Conservation (phyloP, 2,113 vertebrate species). For the Sebastes schlegelii region DNA sequence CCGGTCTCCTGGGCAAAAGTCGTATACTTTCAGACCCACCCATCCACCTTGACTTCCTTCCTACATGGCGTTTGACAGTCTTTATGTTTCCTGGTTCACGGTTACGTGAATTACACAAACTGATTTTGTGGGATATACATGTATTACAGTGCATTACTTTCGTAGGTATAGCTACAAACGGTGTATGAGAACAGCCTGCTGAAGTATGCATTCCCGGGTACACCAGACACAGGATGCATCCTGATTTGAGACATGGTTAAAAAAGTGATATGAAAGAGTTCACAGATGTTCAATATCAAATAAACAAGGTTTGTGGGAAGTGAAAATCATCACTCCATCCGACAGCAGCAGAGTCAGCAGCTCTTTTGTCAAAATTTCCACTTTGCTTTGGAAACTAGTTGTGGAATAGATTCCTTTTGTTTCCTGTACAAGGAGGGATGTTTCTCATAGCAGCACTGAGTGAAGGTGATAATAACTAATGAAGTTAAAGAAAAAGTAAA, state of each 20-base stretch:
- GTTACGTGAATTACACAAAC: too few species aligned
- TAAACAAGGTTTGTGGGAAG: neutral
- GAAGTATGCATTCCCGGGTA: too few species aligned
- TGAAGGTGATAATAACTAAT: neutral
- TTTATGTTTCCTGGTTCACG: too few species aligned
- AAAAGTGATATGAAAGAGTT: neutral
- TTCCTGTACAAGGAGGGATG: neutral
- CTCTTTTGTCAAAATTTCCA: conserved; percentile 12
- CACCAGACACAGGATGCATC: neutral
- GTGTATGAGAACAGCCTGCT: neutral
- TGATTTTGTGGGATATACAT: too few species aligned
- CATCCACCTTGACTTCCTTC: too few species aligned
- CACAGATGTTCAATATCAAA: conserved; percentile 6
- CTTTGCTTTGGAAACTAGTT: neutral
- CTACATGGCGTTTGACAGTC: too few species aligned
- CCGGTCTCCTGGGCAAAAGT: too few species aligned
- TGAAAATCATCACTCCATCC: conserved; percentile 1
- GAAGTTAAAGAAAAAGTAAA: neutral
- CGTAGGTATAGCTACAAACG: too few species aligned
- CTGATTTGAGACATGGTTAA: too few species aligned
- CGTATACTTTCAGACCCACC: too few species aligned
- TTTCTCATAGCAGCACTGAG: neutral
- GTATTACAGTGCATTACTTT: too few species aligned
- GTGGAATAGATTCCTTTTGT: conserved; percentile 5
- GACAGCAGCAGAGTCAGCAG: conserved; percentile 20